These are phyloP conservation scores for Crossoptilon crossoptilon DNA, from an alignment of 2,797 vertebrate genomes.

Conservation along the genomic window DNA sequence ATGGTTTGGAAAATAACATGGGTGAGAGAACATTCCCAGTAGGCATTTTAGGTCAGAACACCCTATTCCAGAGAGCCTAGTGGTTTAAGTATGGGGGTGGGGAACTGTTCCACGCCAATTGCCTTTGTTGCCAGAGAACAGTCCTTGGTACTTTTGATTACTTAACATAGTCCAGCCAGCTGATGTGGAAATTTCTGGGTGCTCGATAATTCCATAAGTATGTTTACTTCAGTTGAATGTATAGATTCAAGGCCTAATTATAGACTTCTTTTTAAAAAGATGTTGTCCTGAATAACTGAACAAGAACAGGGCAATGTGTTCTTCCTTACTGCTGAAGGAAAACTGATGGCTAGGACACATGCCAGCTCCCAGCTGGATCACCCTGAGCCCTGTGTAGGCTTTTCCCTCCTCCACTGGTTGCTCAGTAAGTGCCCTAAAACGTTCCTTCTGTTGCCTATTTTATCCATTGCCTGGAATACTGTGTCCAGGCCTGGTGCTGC, in stretches of 20 bases:
- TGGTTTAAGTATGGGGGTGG: not conserved
- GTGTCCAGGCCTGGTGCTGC: no score
- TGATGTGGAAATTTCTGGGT: slow-evolving; percentile 32
- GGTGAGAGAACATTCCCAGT: not conserved
- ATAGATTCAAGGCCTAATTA: slow-evolving; percentile 44
- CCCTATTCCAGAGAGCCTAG: not conserved
- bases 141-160: not conserved
- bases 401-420: not conserved
- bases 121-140: not conserved
- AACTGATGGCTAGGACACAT: not conserved
- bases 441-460: not conserved
- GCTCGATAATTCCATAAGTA: not conserved
- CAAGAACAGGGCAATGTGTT: not conserved
- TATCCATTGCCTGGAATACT: no score
- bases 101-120: not conserved
- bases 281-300: not conserved
- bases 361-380: slow-evolving; percentile 20
- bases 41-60: not conserved
- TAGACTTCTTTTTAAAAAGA: not conserved
- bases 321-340: not conserved
- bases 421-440: slow-evolving; percentile 15
- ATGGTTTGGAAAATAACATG: not conserved
- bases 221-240: not conserved
- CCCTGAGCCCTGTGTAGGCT: not conserved
- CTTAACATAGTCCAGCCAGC: slow-evolving; percentile 5